Evolutionary conservation across 1,140 invertebrate genomes (phyloP), one percentile per base, ranked within the genome.

Genomic region (Pseudoatta argentina): DNA sequence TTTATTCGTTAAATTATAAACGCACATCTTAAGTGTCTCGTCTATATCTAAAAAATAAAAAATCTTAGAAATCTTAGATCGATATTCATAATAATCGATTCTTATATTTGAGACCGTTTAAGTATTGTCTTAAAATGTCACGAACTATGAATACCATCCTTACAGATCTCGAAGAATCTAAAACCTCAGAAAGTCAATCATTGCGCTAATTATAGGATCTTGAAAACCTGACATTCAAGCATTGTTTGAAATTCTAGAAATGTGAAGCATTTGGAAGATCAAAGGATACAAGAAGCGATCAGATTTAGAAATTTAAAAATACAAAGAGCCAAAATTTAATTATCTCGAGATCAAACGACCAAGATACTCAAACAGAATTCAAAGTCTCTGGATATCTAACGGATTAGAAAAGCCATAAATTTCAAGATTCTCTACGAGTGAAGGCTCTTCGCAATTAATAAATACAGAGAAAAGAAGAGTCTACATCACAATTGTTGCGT

Each of bases 271-370:
- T 16, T 34, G 16, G 16, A 30, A 18, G 27, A 14, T 78, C 39
- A 18, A 72, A 72, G 55, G 55, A 73, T 44, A 21, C 30, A 34
- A 71, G 21, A 82, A 53, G 3, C 27, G n/a, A 57, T 61, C 10
- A 6, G 1, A 61, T 4, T 27, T 8, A 77, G 21, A 44, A 44
- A 48, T 34, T 7, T 27, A 18, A 61, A 24, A 61, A 21, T n/a
- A 16, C 4, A 7, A 51, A 27, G 21, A 51, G 27, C 21, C 39
- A 8, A 34, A 51, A 16, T 24, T 67, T 34, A 69, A 71, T 66
- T 66, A 66, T 66, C 30, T 66, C 64, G 10, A 12, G 34, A 67
- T 72, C 16, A 53, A 30, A 12, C 44, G 16, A 24, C 24, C 14
- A 2, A 53, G 18, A 4, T 3, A 51, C 18, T 71, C 44, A 21